phyloP scores from a whole-genome alignment of 2,888 invertebrate species.

The Xestobium rufovillosum region DNA sequence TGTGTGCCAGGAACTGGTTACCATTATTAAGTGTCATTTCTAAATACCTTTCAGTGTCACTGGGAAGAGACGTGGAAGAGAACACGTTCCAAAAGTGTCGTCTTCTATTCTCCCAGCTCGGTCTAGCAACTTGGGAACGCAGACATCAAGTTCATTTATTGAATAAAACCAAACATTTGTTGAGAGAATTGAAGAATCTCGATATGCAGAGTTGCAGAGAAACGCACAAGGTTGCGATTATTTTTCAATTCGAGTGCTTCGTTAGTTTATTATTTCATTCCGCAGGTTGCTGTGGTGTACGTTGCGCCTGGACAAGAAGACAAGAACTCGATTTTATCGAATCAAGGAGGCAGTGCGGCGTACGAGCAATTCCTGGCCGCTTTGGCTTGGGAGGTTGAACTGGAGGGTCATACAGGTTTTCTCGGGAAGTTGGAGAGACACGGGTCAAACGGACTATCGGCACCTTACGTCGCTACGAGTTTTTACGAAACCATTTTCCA shows the following conservation, averaged over 20 bases:
- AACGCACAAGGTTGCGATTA: slow-evolving; percentile 64
- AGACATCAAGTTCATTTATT: slow-evolving; percentile 77
- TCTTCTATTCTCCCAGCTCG: slow-evolving; percentile 84
- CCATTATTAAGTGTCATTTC: neutral
- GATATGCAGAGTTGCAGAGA: slow-evolving; percentile 88
- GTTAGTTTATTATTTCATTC: slow-evolving; percentile 9
- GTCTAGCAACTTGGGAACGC: slow-evolving; percentile 84
- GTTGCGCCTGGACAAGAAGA: slow-evolving; percentile 97
- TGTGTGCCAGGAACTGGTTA: slow-evolving; percentile 3
- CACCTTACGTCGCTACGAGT: slow-evolving; percentile 92
- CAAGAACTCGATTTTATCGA: slow-evolving; percentile 86
- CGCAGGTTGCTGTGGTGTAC: slow-evolving; percentile 85
- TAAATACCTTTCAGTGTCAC: slow-evolving; percentile 13
- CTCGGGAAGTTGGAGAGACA: slow-evolving; percentile 88
- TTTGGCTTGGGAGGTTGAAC: slow-evolving; percentile 75
- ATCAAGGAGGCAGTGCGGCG: slow-evolving; percentile 83
- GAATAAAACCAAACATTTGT: slow-evolving; percentile 78
- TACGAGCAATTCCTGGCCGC: slow-evolving; percentile 76
- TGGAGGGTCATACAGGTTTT: slow-evolving; percentile 93
- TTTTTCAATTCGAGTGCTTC: neutral
- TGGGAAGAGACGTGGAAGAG: slow-evolving; percentile 22
- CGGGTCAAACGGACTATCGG: slow-evolving; percentile 83
- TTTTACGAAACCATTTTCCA: slow-evolving; percentile 94
- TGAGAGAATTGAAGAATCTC: slow-evolving; percentile 85
- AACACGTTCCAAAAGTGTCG: slow-evolving; percentile 77